Percentiles rank a stretch among this genome's conserved stretches.
phyloP scores from a whole-genome alignment of 1,140 invertebrate genomes.

The Aphidius ervi region DNA sequence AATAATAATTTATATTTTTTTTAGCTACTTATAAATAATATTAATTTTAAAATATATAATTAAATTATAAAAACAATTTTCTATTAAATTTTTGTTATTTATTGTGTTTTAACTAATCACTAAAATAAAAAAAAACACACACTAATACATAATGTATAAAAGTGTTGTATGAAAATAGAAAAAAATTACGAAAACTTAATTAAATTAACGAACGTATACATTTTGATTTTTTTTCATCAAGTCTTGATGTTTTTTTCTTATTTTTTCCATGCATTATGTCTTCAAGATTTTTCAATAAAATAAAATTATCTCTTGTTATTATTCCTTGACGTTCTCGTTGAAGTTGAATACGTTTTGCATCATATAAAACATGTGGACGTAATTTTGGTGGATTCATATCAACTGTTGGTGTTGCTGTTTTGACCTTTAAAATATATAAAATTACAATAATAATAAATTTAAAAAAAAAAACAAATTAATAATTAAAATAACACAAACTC shows the following conservation, averaged over 20 bases:
- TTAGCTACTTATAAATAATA: too few relatives aligned
- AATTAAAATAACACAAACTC: constrained; percentile 26
- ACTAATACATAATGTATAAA: too few relatives aligned
- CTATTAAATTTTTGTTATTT: too few relatives aligned
- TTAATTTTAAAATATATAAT: too few relatives aligned
- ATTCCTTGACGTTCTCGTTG: constrained; percentile 44
- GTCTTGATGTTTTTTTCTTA: constrained; percentile 28
- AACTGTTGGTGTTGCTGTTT: constrained; percentile 37
- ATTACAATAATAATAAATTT: constrained; percentile 2
- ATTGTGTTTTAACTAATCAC: too few relatives aligned
- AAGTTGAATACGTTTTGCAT: constrained; percentile 45
- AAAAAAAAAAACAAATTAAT: constrained; percentile 1
- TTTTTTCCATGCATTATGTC: constrained; percentile 44
- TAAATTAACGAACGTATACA: constrained; percentile 33
- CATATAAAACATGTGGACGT: constrained; percentile 40
- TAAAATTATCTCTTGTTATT: constrained; percentile 46
- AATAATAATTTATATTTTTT: too few relatives aligned
- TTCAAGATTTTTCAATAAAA: constrained; percentile 40
- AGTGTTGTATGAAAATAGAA: too few relatives aligned
- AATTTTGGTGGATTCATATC: constrained; percentile 39
- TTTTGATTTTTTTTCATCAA: constrained; percentile 34
- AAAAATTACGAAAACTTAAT: background rate
- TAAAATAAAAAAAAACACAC: too few relatives aligned
- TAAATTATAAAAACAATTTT: too few relatives aligned
- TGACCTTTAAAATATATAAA: constrained; percentile 33